phyloP scores from a whole-genome alignment of 1,140 invertebrate species.

The Sminthurides bifidus region DNA sequence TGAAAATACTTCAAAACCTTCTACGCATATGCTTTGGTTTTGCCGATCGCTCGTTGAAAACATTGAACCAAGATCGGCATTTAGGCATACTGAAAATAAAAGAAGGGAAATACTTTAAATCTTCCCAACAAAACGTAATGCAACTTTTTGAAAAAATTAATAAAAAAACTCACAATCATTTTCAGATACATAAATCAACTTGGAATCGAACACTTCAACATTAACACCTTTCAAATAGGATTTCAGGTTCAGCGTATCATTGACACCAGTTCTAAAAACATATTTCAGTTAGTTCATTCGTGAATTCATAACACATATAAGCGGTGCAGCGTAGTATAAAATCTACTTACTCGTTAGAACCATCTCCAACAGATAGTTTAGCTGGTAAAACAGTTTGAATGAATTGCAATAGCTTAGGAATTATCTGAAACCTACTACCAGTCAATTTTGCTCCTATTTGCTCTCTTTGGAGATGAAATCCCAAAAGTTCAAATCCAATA shows the following conservation, averaged over 20 bases:
- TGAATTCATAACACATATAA: too few species aligned
- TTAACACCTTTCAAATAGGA: constrained; percentile 25
- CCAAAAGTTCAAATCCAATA: constrained; percentile 19
- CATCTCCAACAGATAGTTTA: too few species aligned
- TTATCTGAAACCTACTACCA: constrained; percentile 27
- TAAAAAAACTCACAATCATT: constrained; percentile 24
- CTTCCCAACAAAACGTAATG: too few species aligned
- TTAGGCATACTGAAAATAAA: constrained; percentile 24
- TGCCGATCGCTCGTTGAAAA: constrained; percentile 19
- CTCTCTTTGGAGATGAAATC: constrained; percentile 21
- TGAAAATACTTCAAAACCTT: constrained; percentile 30
- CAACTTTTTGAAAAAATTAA: not conserved
- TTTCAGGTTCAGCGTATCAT: too few species aligned
- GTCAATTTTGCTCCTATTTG: constrained; percentile 25
- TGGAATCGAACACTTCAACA: constrained; percentile 27
- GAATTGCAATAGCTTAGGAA: constrained; percentile 19
- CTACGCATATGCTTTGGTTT: constrained; percentile 14
- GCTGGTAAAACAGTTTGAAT: constrained; percentile 7
- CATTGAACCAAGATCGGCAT: constrained; percentile 20
- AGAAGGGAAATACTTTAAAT: not conserved
- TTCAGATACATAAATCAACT: constrained; percentile 23
- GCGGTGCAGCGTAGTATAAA: too few species aligned
- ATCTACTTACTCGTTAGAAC: too few species aligned
- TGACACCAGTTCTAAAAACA: too few species aligned
- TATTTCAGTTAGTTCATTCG: too few species aligned